Evolutionary conservation across 2,888 invertebrate genomes (phyloP), one percentile per base, ranked within the genome.

Genomic region (Watsonalla cultraria): DNA sequence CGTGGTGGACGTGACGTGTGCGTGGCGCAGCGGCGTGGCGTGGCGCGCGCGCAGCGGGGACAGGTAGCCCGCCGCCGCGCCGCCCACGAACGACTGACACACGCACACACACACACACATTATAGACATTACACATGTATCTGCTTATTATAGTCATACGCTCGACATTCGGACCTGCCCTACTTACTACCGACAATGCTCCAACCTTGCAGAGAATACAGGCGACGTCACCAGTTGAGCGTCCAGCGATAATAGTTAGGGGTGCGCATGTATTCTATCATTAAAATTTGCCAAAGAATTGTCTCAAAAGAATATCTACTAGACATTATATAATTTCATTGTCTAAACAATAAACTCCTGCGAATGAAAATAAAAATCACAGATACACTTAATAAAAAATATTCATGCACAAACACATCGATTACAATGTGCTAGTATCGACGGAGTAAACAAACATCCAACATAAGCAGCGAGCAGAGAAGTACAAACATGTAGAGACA

Each of bases 1-100:
- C 72, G 93, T 93, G 66, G 93, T 93, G 76, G 93, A 93, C 67
- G 93, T 92, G 74, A 93, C 93, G 83, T 92, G 93, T 68, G 92
- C 86, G 72, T 92, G 93, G 51, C 92, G 90, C 70, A 84, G 81
- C 68, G 86, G 90, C 56, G 90, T 86, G 61, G 82, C 83, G 57
- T 80, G 56, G 73, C 74, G 66, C 74, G 76, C 61, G 69, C 82
- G 79, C 58, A 59, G 69, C 82, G 58, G 72, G 2, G 42, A 42
- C 64, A 73, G 66, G 61, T 64, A 84, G 54, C 72, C 73, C 57
- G 59, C 60, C 46, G 63, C 59, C 63, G 24, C 24, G 24, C 24
- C 24, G 24, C 70, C 71, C 74, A 79, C 82, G 80, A 74, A 85
- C 72, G 80, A 79, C 84, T 84, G 80, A 1, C 53, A 34, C 51